Evolutionary conservation across 2,797 vertebrate species (phyloP).

Genomic region (Myotis vivesi): DNA sequence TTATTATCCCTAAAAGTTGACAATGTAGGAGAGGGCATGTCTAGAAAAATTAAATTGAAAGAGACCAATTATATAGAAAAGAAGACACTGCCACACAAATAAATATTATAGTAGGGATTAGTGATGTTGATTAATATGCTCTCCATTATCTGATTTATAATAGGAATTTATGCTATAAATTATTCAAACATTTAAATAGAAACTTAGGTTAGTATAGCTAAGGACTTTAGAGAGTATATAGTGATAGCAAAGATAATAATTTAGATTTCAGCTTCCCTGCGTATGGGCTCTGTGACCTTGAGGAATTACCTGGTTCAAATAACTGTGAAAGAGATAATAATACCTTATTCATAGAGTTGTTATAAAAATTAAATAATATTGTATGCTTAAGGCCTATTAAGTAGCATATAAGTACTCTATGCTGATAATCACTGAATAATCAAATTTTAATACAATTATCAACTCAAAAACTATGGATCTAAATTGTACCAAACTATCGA

Average conservation of each 20-base stretch:
- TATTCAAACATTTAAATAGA: constrained; percentile 8
- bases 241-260: neutral
- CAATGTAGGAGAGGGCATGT: neutral
- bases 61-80: neutral
- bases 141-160: neutral
- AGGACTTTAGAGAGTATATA: neutral
- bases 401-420: neutral
- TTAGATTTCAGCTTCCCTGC: neutral
- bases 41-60: neutral
- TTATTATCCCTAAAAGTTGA: neutral
- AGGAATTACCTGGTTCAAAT: neutral
- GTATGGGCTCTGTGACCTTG: neutral
- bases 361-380: neutral
- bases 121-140: neutral
- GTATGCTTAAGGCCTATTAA: neutral
- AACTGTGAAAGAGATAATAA: neutral
- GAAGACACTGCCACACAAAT: neutral
- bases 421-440: neutral
- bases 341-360: neutral
- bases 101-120: neutral
- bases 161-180: neutral
- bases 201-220: neutral
- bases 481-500: neutral
- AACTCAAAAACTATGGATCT: neutral
- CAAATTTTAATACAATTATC: neutral